A percentile compares a stretch with the other conserved stretches of the same genome.
These are phyloP conservation scores for Cylloceria caligata DNA, from an alignment of 2,888 invertebrate genomes.

Conservation along the genomic window DNA sequence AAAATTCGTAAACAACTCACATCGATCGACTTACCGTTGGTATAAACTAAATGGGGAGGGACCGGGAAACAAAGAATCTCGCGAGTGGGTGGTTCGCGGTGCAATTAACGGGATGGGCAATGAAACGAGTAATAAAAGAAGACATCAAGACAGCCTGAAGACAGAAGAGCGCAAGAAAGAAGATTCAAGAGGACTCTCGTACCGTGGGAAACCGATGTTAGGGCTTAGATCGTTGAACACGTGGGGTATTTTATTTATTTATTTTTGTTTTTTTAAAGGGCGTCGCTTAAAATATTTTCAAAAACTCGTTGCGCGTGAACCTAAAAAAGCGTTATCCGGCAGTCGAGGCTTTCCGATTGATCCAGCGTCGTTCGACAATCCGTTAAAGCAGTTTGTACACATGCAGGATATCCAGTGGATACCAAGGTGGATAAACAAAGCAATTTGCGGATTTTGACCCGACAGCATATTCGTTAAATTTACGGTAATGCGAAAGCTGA, in stretches of 20 bases:
- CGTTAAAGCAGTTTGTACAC: constrained; percentile 35
- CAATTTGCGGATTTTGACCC: constrained; percentile 40
- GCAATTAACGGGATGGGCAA: constrained; percentile 68
- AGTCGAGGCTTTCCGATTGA: constrained; percentile 46
- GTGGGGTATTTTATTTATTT: too few relatives aligned
- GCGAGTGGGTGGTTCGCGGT: constrained; percentile 57
- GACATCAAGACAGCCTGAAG: constrained; percentile 84
- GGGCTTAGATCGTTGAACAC: constrained; percentile 62
- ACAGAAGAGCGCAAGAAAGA: constrained; percentile 85
- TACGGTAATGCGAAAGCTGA: constrained; percentile 42
- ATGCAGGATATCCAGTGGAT: constrained; percentile 28
- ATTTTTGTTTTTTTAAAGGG: too few relatives aligned
- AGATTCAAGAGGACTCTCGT: constrained; percentile 82
- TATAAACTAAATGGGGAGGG: constrained; percentile 44
- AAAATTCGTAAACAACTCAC: too few relatives aligned
- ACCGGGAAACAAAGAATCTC: constrained; percentile 30
- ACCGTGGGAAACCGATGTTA: constrained; percentile 59
- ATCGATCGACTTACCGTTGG: constrained; percentile 8
- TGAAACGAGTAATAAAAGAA: constrained; percentile 79
- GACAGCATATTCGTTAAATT: constrained; percentile 58
- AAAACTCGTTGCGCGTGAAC: constrained; percentile 47
- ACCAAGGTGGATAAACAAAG: constrained; percentile 41
- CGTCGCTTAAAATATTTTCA: constrained; percentile 14
- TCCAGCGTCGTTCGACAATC: constrained; percentile 36
- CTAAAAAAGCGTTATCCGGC: constrained; percentile 25